A percentile compares a stretch with the other conserved stretches of the same genome.
Conservation (phyloP, 2,797 vertebrate species). For the Parauchenoglanis ngamensis region DNA sequence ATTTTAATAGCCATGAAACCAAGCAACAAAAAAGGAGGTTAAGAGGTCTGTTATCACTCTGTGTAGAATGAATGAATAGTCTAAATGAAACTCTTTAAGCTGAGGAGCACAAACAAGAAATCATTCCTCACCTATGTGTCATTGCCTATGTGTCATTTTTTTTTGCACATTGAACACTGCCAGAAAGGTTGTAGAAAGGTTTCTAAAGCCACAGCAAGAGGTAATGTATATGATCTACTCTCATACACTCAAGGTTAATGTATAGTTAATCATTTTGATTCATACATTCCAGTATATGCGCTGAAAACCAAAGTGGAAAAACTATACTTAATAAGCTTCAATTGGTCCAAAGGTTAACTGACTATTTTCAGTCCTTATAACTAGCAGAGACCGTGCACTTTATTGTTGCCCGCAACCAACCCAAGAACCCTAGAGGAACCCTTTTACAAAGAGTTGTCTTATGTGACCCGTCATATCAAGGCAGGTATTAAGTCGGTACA, state of each 20-base stretch:
- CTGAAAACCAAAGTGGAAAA: not conserved
- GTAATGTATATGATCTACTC: not conserved
- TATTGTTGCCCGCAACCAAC: not conserved
- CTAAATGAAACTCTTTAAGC: not conserved
- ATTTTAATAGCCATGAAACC: slow-evolving; percentile 6
- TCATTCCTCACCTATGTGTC: not conserved
- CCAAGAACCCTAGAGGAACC: not conserved
- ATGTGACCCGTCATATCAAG: too few species aligned
- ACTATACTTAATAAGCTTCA: not conserved
- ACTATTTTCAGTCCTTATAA: not conserved
- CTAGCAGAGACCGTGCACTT: not conserved
- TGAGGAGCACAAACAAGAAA: not conserved
- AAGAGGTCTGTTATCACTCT: not conserved
- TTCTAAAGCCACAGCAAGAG: not conserved
- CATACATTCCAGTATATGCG: not conserved
- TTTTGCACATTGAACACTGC: not conserved
- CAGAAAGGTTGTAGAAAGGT: not conserved
- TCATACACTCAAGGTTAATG: slow-evolving; percentile 10
- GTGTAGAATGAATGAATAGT: not conserved
- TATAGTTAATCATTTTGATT: not conserved
- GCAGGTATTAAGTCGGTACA: too few species aligned
- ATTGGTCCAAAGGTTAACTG: not conserved
- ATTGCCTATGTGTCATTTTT: not conserved
- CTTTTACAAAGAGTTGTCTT: not conserved
- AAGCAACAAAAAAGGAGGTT: not conserved